These are phyloP conservation scores for Tetragonisca angustula DNA, from an alignment of 2,888 invertebrate genomes.

Conservation along the genomic window DNA sequence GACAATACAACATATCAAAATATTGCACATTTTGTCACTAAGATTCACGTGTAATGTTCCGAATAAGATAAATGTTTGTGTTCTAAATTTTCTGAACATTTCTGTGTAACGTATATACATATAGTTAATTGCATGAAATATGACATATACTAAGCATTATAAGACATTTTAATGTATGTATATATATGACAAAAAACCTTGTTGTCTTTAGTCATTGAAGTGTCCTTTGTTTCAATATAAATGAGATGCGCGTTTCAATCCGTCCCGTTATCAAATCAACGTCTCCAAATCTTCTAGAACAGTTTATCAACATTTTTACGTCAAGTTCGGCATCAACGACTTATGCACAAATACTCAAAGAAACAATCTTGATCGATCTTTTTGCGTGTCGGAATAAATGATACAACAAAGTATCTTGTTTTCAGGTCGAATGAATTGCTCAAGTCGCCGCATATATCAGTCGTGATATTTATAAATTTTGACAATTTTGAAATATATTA, in stretches of 20 bases:
- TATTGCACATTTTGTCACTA: not conserved
- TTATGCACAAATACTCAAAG: not conserved
- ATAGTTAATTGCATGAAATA: slow-evolving; percentile 13
- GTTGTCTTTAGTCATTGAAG: slow-evolving; percentile 78
- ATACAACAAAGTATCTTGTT: not conserved
- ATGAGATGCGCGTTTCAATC: slow-evolving; percentile 47
- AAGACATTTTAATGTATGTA: slow-evolving; percentile 20
- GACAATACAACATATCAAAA: not conserved
- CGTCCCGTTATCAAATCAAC: slow-evolving; percentile 15
- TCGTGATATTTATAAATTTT: slow-evolving; percentile 50
- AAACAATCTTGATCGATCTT: not conserved
- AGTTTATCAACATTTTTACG: slow-evolving; percentile 40
- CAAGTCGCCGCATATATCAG: slow-evolving; percentile 12
- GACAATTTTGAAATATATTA: slow-evolving; percentile 36
- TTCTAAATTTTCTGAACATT: not conserved
- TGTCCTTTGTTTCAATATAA: slow-evolving; percentile 61
- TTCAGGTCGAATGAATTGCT: not conserved
- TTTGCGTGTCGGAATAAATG: not conserved
- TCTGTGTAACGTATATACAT: not conserved
- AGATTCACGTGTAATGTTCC: not conserved
- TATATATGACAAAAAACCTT: slow-evolving; percentile 69
- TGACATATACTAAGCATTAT: slow-evolving; percentile 38
- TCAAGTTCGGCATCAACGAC: not conserved
- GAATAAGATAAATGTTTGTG: not conserved
- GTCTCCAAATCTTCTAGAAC: slow-evolving; percentile 62